A percentile compares a stretch with the other conserved stretches of the same genome.
Conservation (phyloP, 2,888 invertebrate genomes). For the Leptothorax acervorum region DNA sequence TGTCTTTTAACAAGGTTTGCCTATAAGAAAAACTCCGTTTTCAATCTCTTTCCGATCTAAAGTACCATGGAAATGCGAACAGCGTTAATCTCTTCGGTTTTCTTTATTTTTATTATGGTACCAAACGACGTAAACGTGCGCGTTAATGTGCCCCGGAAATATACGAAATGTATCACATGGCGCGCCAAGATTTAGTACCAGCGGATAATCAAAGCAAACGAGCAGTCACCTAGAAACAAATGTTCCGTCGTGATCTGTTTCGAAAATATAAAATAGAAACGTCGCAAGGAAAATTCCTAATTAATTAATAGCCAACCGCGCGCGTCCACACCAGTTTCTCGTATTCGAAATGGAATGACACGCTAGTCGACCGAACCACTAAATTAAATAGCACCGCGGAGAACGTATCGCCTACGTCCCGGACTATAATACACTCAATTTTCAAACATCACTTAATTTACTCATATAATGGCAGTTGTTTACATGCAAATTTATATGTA, state of each 20-base stretch:
- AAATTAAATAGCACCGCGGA: conserved; percentile 13
- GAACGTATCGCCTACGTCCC: not conserved
- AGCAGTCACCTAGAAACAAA: conserved; percentile 22
- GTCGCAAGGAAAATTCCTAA: not conserved
- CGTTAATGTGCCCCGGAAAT: conserved; percentile 31
- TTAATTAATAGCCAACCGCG: conserved; percentile 21
- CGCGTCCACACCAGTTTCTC: not conserved
- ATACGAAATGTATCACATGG: conserved; percentile 26
- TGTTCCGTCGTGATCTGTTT: not conserved
- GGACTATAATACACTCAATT: not conserved
- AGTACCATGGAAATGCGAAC: not conserved
- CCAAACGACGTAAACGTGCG: not conserved
- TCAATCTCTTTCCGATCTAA: not conserved
- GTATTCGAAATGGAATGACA: not conserved
- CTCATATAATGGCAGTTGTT: conserved; percentile 3
- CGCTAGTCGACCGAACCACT: not conserved
- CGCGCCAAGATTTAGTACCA: conserved; percentile 14
- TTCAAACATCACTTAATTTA: conserved; percentile 13
- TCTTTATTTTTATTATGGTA: conserved; percentile 18
- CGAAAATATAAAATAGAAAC: conserved; percentile 18
- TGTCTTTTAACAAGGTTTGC: not conserved
- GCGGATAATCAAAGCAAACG: conserved; percentile 44
- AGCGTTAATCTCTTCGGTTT: not conserved
- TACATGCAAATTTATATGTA: conserved; percentile 2
- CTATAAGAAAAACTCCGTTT: not conserved